Base-by-base conservation (phyloP, 2,888 invertebrate species). In the Drosophila yooni region DNA sequence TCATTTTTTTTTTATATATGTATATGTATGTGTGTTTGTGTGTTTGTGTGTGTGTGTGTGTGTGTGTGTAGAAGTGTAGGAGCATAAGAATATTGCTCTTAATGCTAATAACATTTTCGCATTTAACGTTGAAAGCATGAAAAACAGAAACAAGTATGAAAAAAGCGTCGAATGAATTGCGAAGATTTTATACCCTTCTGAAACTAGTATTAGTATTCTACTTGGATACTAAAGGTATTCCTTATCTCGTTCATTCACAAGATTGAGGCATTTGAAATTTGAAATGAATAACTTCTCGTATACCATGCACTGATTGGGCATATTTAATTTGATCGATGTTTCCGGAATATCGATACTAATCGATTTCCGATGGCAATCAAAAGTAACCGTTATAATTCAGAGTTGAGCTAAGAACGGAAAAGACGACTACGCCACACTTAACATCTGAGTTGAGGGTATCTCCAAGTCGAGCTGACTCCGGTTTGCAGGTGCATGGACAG, bases 71-170 rank as follows among this genome's bases (percentile, higher is more conserved):
- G 29, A 52, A 29, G 46, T 21, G 21, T 46, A 27, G 34, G 40
- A 68, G 57, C 50, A 33, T 62, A 58, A 67, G 53, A 38, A 56
- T 70, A 52, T 61, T 56, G 66, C 65, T 70, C 60, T 70, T 71
- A 84, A 80, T 73, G 82, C 71, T 88, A 82, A 83, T 84, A 79
- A 73, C 74, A 79, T 84, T 83, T 77, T 84, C 60, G 63, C 82
- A 82, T 72, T 77, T 70, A 51, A 58, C 61, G 74, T 63, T 73
- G 52, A 76, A 69, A 73, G 79, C 71, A 70, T 38, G 31, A 25
- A 57, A 38, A 29, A 34, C 54, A 33, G 48, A 51, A 40, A 50
- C 21, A 34, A 25, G 13, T 4, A 43, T 10, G 8, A 15, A 3
- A 8, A 13, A 50, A 59, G 13, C 18, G n/a, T 25, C 2, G n/a